Conservation (phyloP, 2,113 vertebrate genomes). For the Tauraco erythrolophus region DNA sequence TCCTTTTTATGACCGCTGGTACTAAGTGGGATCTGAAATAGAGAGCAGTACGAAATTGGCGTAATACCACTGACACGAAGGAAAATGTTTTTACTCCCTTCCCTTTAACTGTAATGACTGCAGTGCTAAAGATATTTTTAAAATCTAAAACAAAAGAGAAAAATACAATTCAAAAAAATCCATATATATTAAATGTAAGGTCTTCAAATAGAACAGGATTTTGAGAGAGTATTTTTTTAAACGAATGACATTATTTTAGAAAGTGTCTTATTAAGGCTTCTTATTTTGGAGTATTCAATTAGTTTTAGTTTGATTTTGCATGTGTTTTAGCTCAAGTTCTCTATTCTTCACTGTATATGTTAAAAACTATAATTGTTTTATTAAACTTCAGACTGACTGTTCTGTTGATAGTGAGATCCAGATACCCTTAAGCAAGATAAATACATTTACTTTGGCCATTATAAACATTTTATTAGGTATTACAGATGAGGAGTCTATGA, state of each 20-base stretch:
- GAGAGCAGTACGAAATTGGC: not conserved
- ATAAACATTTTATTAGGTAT: not conserved
- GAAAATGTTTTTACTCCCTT: not conserved
- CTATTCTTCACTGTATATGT: not conserved
- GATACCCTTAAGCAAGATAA: not conserved
- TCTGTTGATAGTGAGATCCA: not conserved
- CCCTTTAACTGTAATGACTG: not conserved
- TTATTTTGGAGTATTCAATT: not conserved
- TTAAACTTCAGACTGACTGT: not conserved
- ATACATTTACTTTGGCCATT: not conserved
- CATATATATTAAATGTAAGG: not conserved
- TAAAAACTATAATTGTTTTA: not conserved
- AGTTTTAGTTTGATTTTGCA: not conserved
- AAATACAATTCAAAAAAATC: not conserved
- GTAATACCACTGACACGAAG: not conserved
- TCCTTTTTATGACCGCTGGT: not conserved
- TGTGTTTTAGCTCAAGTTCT: not conserved
- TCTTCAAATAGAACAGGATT: not conserved
- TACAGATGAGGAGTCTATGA: not conserved
- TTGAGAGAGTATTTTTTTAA: not conserved
- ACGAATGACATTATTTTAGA: not conserved
- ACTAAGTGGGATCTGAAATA: not conserved
- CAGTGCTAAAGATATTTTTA: not conserved
- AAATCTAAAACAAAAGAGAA: not conserved
- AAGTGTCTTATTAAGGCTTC: not conserved